Evolutionary conservation across 2,797 vertebrate species (phyloP).

Genomic region (Allobates femoralis): DNA sequence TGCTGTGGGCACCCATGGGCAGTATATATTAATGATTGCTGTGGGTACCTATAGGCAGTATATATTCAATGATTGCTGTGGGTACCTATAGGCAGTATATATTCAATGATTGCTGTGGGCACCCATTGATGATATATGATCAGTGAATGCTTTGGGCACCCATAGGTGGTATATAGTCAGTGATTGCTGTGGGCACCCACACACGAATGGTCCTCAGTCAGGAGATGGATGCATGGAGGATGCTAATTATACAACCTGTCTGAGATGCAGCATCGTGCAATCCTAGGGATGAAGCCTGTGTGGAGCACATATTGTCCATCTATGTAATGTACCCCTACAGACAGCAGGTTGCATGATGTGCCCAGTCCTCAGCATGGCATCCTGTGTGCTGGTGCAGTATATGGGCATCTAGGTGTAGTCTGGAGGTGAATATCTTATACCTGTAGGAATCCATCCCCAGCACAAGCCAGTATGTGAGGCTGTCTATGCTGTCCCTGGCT

Average conservation of each 20-base stretch:
- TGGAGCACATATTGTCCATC: background rate
- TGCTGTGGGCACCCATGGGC: background rate
- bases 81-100: background rate
- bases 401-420: slow-evolving; percentile 7
- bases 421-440: slow-evolving; percentile 45
- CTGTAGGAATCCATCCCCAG: slow-evolving; percentile 54
- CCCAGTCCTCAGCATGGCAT: slow-evolving; percentile 3
- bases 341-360: background rate
- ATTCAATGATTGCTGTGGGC: too few relatives aligned
- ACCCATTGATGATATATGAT: background rate
- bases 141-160: background rate
- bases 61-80: too few relatives aligned
- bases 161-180: too few relatives aligned
- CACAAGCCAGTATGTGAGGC: slow-evolving; percentile 30
- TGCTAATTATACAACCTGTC: slow-evolving; percentile 60
- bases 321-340: background rate
- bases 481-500: slow-evolving; percentile 43
- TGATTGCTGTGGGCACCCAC: background rate
- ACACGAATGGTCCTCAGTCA: background rate
- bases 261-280: slow-evolving; percentile 43
- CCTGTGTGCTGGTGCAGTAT: slow-evolving; percentile 41
- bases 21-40: too few relatives aligned
- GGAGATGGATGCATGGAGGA: slow-evolving; percentile 57
- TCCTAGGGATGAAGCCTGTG: background rate
- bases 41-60: too few relatives aligned